A percentile compares a stretch with the other conserved stretches of the same genome.
These are phyloP conservation scores for Todiramphus chloris DNA, from an alignment of 2,113 vertebrate species.

Conservation along the genomic window DNA sequence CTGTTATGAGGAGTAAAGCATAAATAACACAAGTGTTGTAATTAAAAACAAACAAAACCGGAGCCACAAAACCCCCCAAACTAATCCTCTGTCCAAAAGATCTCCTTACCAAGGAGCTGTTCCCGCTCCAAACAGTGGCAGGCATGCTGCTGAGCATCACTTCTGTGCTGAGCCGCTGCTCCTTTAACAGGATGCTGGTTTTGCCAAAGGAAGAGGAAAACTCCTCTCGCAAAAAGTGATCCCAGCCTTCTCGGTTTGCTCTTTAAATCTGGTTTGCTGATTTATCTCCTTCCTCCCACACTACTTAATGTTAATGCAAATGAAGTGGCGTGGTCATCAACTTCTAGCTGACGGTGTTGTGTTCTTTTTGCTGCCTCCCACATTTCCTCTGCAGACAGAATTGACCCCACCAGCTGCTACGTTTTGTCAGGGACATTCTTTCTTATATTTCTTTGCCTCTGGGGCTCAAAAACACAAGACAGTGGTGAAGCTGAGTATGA, in stretches of 20 bases:
- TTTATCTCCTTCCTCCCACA: constrained; percentile 10
- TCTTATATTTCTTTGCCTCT: constrained; percentile 33
- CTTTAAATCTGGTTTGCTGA: not conserved
- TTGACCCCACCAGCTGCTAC: constrained; percentile 9
- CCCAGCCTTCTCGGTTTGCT: not conserved
- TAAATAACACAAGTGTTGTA: not conserved
- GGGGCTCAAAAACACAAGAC: not conserved
- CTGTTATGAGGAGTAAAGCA: not conserved
- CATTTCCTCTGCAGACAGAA: not conserved
- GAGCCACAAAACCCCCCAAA: not conserved
- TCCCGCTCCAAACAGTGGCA: not conserved
- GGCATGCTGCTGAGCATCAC: not conserved
- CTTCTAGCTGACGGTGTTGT: not conserved
- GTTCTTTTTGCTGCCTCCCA: constrained; percentile 6
- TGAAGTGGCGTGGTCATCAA: not conserved
- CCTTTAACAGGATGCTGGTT: not conserved
- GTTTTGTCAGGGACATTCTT: constrained; percentile 24
- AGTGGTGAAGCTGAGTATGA: not conserved
- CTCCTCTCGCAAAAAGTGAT: not conserved
- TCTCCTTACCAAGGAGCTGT: not conserved
- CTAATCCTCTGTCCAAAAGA: not conserved
- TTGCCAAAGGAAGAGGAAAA: not conserved
- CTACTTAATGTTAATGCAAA: not conserved
- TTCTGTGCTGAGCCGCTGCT: not conserved
- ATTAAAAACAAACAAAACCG: not conserved